phyloP scores from a whole-genome alignment of 2,113 vertebrate species.

The Scolopax mira region DNA sequence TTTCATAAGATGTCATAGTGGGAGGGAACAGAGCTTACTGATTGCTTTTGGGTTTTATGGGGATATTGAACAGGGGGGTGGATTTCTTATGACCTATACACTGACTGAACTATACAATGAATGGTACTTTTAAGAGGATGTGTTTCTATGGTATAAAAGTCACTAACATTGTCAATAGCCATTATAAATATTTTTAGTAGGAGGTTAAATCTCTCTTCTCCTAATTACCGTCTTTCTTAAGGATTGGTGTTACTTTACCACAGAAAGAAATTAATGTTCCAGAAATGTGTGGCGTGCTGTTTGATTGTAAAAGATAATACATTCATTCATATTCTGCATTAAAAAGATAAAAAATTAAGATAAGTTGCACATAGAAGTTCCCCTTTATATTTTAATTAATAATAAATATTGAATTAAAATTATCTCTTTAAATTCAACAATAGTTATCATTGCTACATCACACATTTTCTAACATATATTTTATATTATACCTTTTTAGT shows the following conservation, averaged over 20 bases:
- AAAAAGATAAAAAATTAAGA: not conserved
- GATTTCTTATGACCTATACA: not conserved
- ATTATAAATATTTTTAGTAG: not conserved
- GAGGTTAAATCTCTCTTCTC: not conserved
- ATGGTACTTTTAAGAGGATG: not conserved
- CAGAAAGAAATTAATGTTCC: not conserved
- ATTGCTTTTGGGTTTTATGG: slow-evolving; percentile 1
- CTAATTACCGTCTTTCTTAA: not conserved
- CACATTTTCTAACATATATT: not conserved
- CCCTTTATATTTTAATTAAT: not conserved
- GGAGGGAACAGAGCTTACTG: not conserved
- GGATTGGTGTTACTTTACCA: not conserved
- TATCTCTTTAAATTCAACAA: not conserved
- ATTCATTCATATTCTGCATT: not conserved
- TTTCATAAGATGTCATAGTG: not conserved
- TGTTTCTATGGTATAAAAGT: not conserved
- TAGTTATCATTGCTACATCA: not conserved
- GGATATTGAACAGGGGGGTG: not conserved
- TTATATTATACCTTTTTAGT: not conserved
- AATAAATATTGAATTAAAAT: not conserved
- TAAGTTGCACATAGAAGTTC: not conserved
- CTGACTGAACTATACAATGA: not conserved
- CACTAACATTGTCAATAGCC: not conserved
- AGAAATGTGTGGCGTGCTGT: not conserved
- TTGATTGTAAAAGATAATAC: not conserved